phyloP scores from a whole-genome alignment of 2,797 vertebrate genomes.

The Podarcis lilfordi region DNA sequence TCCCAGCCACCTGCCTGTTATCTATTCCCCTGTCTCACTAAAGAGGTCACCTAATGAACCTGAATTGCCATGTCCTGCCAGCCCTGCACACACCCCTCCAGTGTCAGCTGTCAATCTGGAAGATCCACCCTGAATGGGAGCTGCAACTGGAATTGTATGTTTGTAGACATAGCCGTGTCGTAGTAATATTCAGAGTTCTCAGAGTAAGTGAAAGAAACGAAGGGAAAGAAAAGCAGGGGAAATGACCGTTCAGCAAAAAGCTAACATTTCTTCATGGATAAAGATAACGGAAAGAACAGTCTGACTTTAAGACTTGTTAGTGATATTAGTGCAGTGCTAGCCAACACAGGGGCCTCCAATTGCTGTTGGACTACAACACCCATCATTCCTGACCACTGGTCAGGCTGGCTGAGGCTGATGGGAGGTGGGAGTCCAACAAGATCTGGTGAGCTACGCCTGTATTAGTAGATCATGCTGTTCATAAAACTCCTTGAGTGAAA shows the following conservation, averaged over 20 bases:
- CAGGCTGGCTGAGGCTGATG: too few species aligned
- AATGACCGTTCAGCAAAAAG: background rate
- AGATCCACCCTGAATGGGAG: background rate
- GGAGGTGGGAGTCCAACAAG: too few species aligned
- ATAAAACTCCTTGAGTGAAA: constrained; percentile 1
- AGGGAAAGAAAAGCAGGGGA: background rate
- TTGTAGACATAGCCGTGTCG: background rate
- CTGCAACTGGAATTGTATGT: background rate
- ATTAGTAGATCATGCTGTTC: constrained; percentile 10
- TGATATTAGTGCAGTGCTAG: background rate
- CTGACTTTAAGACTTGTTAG: constrained; percentile 16
- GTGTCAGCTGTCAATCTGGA: background rate
- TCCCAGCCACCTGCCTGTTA: background rate
- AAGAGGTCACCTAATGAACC: background rate
- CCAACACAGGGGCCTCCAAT: too few species aligned
- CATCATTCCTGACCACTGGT: too few species aligned
- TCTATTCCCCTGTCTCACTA: background rate
- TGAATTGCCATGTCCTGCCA: background rate
- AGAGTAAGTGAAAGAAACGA: background rate
- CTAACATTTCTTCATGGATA: background rate
- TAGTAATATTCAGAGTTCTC: background rate
- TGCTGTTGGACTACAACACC: too few species aligned
- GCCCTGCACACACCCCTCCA: too few species aligned
- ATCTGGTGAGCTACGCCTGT: too few species aligned
- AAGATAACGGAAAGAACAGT: background rate